Base-by-base conservation (phyloP, 1,140 invertebrate genomes). In the Magallana gigas region DNA sequence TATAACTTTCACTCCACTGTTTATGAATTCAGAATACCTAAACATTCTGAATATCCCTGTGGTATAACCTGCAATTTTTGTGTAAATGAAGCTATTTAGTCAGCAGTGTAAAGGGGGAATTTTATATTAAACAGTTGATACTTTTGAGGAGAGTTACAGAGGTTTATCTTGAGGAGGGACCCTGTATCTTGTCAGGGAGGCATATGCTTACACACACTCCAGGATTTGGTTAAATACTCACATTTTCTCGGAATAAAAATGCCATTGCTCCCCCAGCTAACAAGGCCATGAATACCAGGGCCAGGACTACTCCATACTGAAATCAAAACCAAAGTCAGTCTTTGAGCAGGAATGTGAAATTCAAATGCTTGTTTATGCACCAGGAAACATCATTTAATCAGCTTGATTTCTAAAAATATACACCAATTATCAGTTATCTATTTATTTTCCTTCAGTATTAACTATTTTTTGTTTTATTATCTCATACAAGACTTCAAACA, bases 241-340 rank as follows among this genome's bases (percentile, higher is more conserved):
- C 93, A 85, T 87, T 87, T 68, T 90, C 90, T 84, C 90, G 90
- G 85, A 92, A 94, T 85, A 92, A 89, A 88, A 93, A 92, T 16
- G 92, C 91, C 71, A 93, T 80, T 9, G 89, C 90, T 87, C 91
- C 92, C 12, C 91, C 91, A 83, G 90, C 91, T 29, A 89, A 85
- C 8, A 94, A 84, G 11, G 92, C 90, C 71, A 92, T 87, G 3
- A 94, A 86, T 9, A 93, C 92, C n/a, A 93, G 87, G 5, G 91
- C 89, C 83, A 94, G 82, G 12, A 93, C 93, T 64, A 92, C 91
- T 57, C 92, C 92, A 91, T 94, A 94, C 93, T 94, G 92, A 86
- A 93, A 92, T 48, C 36, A 48, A 48, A 48, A 48, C 36, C 36
- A 48, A 5, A 48, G 36, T 48, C 36, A 48, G 36, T 48, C 36